Percentiles rank a stretch among this genome's conserved stretches.
Conservation (phyloP, 1,140 invertebrate species). For the Drosophila hydei region DNA sequence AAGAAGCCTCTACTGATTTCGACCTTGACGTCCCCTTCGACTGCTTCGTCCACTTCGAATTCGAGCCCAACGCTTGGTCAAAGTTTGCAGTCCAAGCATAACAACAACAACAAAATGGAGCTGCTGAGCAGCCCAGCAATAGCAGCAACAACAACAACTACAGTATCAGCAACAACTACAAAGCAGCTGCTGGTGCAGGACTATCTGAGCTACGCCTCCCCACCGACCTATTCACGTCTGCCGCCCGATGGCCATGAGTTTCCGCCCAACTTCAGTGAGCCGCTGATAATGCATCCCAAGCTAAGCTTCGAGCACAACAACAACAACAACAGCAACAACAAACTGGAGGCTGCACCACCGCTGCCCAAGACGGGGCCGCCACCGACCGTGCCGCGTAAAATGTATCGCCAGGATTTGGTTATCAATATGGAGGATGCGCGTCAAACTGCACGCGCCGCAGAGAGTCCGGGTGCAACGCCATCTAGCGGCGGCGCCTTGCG, state of each 20-base stretch:
- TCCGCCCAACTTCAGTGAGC: slow-evolving; percentile 90
- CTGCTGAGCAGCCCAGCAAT: slow-evolving; percentile 70
- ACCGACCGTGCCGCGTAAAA: slow-evolving; percentile 71
- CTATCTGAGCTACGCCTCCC: slow-evolving; percentile 77
- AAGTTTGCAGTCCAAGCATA: slow-evolving; percentile 30
- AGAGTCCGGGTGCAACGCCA: slow-evolving; percentile 16
- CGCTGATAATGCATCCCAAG: slow-evolving; percentile 75
- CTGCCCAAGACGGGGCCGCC: slow-evolving; percentile 79
- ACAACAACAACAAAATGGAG: slow-evolving; percentile 68
- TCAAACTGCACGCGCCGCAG: background rate
- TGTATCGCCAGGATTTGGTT: slow-evolving; percentile 79
- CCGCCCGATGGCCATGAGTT: slow-evolving; percentile 95
- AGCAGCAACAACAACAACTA: slow-evolving; percentile 26
- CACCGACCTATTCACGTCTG: slow-evolving; percentile 87
- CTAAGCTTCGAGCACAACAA: slow-evolving; percentile 45
- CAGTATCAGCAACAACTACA: slow-evolving; percentile 38
- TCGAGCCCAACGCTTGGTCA: slow-evolving; percentile 11
- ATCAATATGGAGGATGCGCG: slow-evolving; percentile 78
- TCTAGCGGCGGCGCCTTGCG: slow-evolving; percentile 19
- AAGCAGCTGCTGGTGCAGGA: slow-evolving; percentile 77
- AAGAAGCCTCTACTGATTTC: slow-evolving; percentile 11
- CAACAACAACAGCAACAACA: slow-evolving; percentile 51
- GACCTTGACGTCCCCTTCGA: slow-evolving; percentile 8
- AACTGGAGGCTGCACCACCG: slow-evolving; percentile 60
- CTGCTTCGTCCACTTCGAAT: slow-evolving; percentile 1